Base-by-base conservation (phyloP, 2,888 invertebrate species). In the Callosobruchus maculatus region DNA sequence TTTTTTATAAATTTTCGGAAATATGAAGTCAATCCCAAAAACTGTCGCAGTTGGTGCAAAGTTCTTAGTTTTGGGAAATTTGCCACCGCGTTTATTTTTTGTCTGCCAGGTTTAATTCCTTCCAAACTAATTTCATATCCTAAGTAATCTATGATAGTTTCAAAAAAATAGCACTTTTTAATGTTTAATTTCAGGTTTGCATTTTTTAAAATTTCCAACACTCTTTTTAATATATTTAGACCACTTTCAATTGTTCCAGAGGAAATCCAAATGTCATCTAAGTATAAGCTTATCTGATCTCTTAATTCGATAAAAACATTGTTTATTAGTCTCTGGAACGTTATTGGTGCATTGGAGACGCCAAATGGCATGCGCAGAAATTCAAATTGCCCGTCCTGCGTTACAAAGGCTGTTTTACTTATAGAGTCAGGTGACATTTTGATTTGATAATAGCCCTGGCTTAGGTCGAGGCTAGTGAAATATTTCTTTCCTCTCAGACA, bases 311-410 rank as follows among this genome's bases (percentile, higher is more conserved):
- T 13, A 9, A 70, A 21, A 22, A 70, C 13, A 30, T 22, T 20
- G 4, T 26, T 70, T 70, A 70, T 13, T n/a, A 20, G 18, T 26
- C 70, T 70, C 22, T 30, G 22, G 22, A 70, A 70, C 22, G 31
- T n/a, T 21, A 22, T 78, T 0, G 83, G 83, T 0, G 83, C 83
- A 71, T 84, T 84, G 0, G 79, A 71, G 4, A 76, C n/a, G 2
- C 84, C 84, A 74, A 85, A 86, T 4, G 81, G 81, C 84, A 80
- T 0, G 20, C 79, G 72, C 2, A 77, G 71, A 71, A 81, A 84
- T 77, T 86, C 81, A 70, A 79, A 85, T 3, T 83, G 75, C 5
- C 83, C 70, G 1, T 70, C 70, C 22, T 20, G 70, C 0, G 70
- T 70, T 26, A 22, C n/a, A 30, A 70, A 70, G 9, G 70, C 70